phyloP scores from a whole-genome alignment of 1,140 invertebrate genomes.

The Cryptotermes secundus region DNA sequence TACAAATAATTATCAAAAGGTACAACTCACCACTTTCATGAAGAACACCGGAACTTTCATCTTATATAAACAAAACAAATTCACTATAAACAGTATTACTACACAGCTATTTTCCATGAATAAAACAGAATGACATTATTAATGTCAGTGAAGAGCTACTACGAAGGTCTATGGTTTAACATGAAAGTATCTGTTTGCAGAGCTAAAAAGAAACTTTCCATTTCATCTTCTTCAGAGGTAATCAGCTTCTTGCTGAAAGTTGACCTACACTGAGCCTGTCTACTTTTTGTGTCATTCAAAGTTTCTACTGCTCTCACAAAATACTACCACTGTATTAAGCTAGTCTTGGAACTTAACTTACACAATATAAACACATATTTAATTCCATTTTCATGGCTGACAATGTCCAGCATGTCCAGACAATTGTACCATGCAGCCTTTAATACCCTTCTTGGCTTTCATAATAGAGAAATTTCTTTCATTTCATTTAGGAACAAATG shows the following conservation, averaged over 20 bases:
- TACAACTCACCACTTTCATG: neutral
- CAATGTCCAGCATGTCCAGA: neutral
- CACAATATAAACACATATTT: neutral
- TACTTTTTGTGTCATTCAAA: neutral
- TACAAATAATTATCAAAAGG: neutral
- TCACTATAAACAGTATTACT: neutral
- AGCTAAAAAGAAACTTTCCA: slow-evolving; percentile 7
- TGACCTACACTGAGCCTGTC: neutral
- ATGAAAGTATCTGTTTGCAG: too few species aligned
- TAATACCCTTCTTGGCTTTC: too few species aligned
- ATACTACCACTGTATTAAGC: neutral
- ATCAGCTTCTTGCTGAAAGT: neutral
- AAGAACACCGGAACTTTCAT: neutral
- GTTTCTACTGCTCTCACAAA: neutral
- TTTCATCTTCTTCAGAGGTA: neutral
- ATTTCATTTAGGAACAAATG: neutral
- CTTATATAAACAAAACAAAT: neutral
- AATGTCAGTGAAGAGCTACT: neutral
- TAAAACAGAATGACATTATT: neutral
- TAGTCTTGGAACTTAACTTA: neutral
- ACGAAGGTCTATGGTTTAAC: too few species aligned
- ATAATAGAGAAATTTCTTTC: neutral
- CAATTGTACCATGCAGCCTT: neutral
- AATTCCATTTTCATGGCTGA: neutral
- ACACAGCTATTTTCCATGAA: neutral